Percentiles rank a stretch among this genome's conserved stretches.
phyloP scores from a whole-genome alignment of 1,140 invertebrate species.

The Habropoda laboriosa region DNA sequence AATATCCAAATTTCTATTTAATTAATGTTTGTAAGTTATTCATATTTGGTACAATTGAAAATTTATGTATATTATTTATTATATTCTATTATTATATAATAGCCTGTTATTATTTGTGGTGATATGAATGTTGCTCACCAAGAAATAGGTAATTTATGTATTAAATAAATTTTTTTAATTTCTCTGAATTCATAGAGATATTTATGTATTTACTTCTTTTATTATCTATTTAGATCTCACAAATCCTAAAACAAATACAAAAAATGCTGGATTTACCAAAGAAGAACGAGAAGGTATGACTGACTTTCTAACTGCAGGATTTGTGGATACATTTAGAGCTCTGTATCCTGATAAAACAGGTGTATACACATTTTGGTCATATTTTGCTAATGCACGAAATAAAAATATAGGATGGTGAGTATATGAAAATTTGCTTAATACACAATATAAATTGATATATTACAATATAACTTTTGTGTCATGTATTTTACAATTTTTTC shows the following conservation, averaged over 20 bases:
- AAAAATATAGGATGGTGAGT: slow-evolving; percentile 91
- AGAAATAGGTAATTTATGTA: slow-evolving; percentile 90
- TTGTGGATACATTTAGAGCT: slow-evolving; percentile 94
- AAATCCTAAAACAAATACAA: slow-evolving; percentile 97
- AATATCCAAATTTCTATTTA: slow-evolving; percentile 96
- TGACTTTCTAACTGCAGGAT: slow-evolving; percentile 89
- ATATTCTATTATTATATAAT: slow-evolving; percentile 69
- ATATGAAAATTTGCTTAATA: slow-evolving; percentile 16
- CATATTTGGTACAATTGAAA: not conserved
- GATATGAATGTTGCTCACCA: slow-evolving; percentile 98
- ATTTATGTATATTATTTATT: slow-evolving; percentile 20
- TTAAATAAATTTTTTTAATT: not conserved
- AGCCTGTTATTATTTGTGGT: slow-evolving; percentile 97
- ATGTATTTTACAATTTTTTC: slow-evolving; percentile 20
- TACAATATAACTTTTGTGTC: not conserved
- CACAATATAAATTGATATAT: not conserved
- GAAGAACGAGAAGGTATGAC: slow-evolving; percentile 97
- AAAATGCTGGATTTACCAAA: slow-evolving; percentile 96
- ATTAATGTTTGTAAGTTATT: slow-evolving; percentile 87
- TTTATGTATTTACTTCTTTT: slow-evolving; percentile 22
- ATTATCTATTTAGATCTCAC: slow-evolving; percentile 89
- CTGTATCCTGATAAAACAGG: slow-evolving; percentile 93
- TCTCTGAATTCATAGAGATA: not conserved
- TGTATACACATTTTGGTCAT: slow-evolving; percentile 97
- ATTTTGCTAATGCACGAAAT: slow-evolving; percentile 90